Percentiles rank a stretch among this genome's conserved stretches.
phyloP scores from a whole-genome alignment of 2,113 vertebrate genomes.

The Buteo buteo region DNA sequence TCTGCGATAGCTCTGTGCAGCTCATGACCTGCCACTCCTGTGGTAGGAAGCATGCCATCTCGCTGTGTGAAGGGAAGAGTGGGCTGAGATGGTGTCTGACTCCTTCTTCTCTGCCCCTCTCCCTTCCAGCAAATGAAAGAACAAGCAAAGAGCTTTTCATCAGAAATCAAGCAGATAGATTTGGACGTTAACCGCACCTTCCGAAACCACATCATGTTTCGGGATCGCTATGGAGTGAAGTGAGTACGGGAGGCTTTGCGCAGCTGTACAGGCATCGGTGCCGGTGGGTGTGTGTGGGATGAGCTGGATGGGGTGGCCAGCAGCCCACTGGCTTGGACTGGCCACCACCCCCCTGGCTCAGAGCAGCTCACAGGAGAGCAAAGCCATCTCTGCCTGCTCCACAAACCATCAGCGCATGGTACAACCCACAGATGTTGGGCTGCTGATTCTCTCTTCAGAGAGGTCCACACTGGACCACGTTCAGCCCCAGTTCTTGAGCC shows the following conservation, averaged over 20 bases:
- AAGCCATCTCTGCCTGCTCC: background rate
- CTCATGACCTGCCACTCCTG: background rate
- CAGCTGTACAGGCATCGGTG: accelerated
- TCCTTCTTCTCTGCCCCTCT: background rate
- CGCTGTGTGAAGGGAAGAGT: background rate
- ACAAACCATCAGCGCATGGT: background rate
- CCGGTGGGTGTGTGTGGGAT: accelerated
- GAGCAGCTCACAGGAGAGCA: background rate
- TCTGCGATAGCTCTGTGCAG: background rate
- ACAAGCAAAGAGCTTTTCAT: constrained; percentile 82
- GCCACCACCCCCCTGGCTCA: background rate
- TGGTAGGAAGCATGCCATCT: background rate
- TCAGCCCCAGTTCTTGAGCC: background rate
- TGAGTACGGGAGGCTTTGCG: constrained; percentile 44
- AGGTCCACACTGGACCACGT: background rate
- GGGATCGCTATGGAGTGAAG: constrained; percentile 90
- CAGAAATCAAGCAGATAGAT: constrained; percentile 92
- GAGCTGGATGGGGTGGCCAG: background rate
- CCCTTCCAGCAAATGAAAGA: constrained; percentile 84
- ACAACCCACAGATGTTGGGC: background rate
- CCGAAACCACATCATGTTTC: constrained; percentile 94
- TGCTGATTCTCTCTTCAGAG: background rate
- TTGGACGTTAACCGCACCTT: constrained; percentile 92
- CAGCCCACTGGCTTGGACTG: background rate
- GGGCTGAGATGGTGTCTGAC: background rate